Conservation (phyloP, 2,797 vertebrate genomes). For the Sebastes glaucus region DNA sequence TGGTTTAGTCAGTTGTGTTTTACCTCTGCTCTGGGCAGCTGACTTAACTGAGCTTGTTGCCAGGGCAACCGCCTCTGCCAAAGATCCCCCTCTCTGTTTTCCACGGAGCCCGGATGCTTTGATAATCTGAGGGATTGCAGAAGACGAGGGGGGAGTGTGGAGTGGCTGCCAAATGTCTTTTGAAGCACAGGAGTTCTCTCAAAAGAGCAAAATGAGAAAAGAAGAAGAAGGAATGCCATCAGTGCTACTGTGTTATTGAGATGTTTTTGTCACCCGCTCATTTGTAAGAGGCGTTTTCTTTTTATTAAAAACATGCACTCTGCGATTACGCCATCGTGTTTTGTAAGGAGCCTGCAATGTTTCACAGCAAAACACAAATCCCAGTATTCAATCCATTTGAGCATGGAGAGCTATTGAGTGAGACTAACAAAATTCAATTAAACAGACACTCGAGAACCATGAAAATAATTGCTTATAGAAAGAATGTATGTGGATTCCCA, state of each 20-base stretch:
- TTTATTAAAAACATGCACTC: background rate
- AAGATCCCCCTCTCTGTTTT: conserved; percentile 71
- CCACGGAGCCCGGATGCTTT: conserved; percentile 80
- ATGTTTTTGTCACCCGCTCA: background rate
- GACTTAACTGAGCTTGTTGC: conserved; percentile 79
- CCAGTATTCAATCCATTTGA: background rate
- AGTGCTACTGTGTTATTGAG: conserved; percentile 32
- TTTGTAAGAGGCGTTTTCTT: background rate
- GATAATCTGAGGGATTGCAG: conserved; percentile 81
- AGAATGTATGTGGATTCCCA: background rate
- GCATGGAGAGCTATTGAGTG: background rate
- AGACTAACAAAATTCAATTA: background rate
- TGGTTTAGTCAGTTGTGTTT: conserved; percentile 60
- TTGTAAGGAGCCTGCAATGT: background rate
- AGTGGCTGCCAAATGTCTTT: conserved; percentile 66
- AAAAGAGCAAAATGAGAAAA: conserved; percentile 56
- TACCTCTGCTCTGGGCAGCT: conserved; percentile 63
- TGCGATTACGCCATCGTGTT: background rate
- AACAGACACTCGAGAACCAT: background rate
- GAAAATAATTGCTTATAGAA: background rate
- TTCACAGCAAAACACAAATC: background rate
- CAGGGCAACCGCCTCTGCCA: conserved; percentile 77
- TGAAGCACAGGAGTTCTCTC: conserved; percentile 60
- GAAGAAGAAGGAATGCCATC: conserved; percentile 34
- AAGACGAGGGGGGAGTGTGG: conserved; percentile 65